phyloP scores from a whole-genome alignment of 2,113 vertebrate species.

The Apaloderma vittatum region DNA sequence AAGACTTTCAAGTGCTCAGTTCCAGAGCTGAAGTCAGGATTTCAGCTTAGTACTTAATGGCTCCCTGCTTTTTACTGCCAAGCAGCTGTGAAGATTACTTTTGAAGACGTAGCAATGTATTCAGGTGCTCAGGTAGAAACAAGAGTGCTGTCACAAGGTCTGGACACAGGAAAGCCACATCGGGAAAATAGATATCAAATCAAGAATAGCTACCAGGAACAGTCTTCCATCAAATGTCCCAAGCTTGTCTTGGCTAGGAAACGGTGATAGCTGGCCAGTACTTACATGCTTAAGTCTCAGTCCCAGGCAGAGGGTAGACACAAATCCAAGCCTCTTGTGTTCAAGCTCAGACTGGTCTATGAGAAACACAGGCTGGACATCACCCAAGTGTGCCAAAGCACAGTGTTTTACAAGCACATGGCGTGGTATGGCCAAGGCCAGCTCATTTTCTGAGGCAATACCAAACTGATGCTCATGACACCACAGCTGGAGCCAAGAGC shows the following conservation, averaged over 20 bases:
- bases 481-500: not conserved
- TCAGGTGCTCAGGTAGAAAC: not conserved
- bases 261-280: not conserved
- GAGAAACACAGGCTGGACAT: not conserved
- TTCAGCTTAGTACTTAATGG: not conserved
- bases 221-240: not conserved
- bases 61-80: not conserved
- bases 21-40: not conserved
- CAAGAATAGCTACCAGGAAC: not conserved
- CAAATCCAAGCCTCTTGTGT: not conserved
- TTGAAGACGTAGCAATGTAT: not conserved
- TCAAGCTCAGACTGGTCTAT: not conserved
- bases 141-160: not conserved
- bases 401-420: too few species aligned
- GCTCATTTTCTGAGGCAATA: not conserved
- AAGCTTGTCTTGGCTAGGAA: not conserved
- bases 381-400: fast-evolving
- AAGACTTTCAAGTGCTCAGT: not conserved
- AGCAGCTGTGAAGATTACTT: not conserved
- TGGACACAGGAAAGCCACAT: not conserved
- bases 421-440: not conserved
- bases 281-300: fast-evolving
- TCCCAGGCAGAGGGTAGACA: fast-evolving
- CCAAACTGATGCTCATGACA: not conserved
- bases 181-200: not conserved